These are phyloP conservation scores for Callipepla californica DNA, from an alignment of 2,113 vertebrate genomes.

Conservation along the genomic window DNA sequence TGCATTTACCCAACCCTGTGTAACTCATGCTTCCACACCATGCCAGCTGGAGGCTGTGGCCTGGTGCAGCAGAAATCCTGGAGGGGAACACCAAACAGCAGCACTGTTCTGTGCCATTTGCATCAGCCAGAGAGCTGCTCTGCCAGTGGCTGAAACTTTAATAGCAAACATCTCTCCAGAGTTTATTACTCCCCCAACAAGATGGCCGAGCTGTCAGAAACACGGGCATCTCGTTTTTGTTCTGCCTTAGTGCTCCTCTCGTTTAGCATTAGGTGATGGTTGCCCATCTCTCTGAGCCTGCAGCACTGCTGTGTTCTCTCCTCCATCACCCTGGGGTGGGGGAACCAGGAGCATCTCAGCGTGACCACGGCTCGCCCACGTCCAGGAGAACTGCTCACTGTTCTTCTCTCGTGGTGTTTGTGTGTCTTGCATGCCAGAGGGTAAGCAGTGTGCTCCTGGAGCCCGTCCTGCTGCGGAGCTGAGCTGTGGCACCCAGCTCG, in stretches of 20 bases:
- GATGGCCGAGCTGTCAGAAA: conserved; percentile 67
- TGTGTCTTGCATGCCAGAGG: background rate
- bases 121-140: background rate
- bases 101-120: background rate
- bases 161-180: conserved; percentile 44
- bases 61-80: background rate
- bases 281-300: background rate
- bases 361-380: background rate
- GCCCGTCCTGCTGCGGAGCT: background rate
- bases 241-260: background rate
- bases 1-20: too few relatives aligned
- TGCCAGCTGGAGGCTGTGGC: background rate
- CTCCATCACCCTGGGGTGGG: accelerated
- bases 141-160: background rate
- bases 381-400: background rate
- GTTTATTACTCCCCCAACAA: conserved; percentile 75
- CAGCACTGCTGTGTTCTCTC: background rate
- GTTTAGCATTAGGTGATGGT: accelerated
- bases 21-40: accelerated
- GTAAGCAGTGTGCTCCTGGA: background rate
- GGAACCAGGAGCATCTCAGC: background rate
- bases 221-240: background rate
- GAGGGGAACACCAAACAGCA: background rate
- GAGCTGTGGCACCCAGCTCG: background rate
- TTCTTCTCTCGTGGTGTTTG: background rate